Evolutionary conservation across 1,140 invertebrate genomes (phyloP).

Genomic region (Myzus persicae): DNA sequence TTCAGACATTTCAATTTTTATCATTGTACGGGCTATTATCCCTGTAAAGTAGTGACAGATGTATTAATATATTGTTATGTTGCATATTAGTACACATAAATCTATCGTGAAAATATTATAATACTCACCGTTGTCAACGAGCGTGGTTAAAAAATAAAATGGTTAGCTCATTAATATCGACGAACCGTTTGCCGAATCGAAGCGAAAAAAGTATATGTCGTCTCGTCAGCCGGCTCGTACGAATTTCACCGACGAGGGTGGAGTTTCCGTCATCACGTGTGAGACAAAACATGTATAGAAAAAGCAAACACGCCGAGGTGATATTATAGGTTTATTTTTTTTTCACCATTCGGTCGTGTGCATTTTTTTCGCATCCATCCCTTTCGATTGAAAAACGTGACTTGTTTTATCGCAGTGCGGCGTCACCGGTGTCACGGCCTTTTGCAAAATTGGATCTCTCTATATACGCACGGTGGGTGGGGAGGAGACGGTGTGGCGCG

Average conservation of each 20-base stretch:
- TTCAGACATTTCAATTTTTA: not conserved
- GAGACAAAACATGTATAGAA: not conserved
- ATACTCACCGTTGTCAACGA: not conserved
- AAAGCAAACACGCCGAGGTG: slow-evolving; percentile 25
- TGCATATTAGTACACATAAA: not conserved
- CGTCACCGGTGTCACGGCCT: slow-evolving; percentile 53
- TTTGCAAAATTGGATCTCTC: slow-evolving; percentile 42
- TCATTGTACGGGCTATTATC: no score
- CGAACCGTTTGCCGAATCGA: not conserved
- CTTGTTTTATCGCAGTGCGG: slow-evolving; percentile 53
- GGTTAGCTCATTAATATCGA: not conserved
- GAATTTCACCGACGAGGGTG: not conserved
- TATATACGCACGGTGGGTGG: no score
- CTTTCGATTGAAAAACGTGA: slow-evolving; percentile 53
- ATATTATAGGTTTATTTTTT: slow-evolving; percentile 24
- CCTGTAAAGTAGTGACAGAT: no score
- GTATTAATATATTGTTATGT: no score
- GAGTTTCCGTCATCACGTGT: not conserved
- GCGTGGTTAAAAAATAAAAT: not conserved
- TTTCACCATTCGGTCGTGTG: not conserved
- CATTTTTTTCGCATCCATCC: slow-evolving; percentile 15
- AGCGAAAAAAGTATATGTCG: not conserved
- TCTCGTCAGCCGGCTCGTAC: not conserved
- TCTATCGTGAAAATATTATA: not conserved
- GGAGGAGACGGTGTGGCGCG: not conserved